Evolutionary conservation across 2,888 invertebrate genomes (phyloP), one percentile per base, ranked within the genome.

Genomic region (Drosophila mettleri): DNA sequence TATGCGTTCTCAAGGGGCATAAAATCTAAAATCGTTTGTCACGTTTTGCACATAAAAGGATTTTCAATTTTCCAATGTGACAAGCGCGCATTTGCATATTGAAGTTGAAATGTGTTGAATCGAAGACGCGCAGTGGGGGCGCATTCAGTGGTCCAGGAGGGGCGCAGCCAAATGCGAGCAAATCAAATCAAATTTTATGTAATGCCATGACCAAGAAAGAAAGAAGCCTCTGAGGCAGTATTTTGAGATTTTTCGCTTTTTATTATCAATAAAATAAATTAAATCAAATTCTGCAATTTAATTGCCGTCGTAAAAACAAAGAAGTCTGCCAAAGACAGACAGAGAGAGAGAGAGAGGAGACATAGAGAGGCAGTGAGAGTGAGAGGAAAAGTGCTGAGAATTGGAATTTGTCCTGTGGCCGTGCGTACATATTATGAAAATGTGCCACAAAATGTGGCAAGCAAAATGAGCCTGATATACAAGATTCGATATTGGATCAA

Each of bases 221-320:
- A 18, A 14, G 16, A 4, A 18, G 16, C 10, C 53, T 41, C 54
- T 36, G 61, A 58, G 71, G 54, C 65, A 61, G 65, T 61, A 64
- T 61, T 82, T 79, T 66, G 48, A 62, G 52, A 58, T 71, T 54
- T 41, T 58, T 59, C 57, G 24, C 54, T 78, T 86, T 83, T 86
- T 86, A 86, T 86, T 82, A 86, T 73, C 82, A 77, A 85, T 86
- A 77, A 86, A 86, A 85, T 82, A 86, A 86, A 86, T 86, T 79
- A 86, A 86, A 86, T 86, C 86, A 86, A 81, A 85, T 82, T 86
- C 79, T 43, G 66, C 53, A 66, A 80, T 86, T 86, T 86, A 86
- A 86, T 86, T 86, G 86, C 82, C 64, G 57, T 86, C 85, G 80
- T 86, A 86, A 86, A 86, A 82, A 46, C 53, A 71, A 61, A 68